phyloP scores from a whole-genome alignment of 2,113 vertebrate species.

The Spilogale gracilis region DNA sequence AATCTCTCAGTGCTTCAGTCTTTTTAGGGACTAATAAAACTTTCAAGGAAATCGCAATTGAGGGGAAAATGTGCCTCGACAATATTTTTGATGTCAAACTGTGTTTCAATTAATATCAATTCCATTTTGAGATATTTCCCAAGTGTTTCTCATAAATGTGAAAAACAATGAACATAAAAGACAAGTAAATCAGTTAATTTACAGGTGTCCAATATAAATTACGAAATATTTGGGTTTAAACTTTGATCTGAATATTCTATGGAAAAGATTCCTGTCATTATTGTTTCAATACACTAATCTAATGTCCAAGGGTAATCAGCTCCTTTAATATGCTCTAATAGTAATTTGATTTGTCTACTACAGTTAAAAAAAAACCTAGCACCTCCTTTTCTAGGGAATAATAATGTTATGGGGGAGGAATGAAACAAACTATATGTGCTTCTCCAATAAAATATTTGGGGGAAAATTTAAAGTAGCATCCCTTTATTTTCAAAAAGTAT shows the following conservation, averaged over 20 bases:
- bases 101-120: background rate
- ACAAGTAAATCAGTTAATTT: background rate
- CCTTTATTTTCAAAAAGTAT: background rate
- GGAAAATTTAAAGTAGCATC: background rate
- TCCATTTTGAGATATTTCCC: slow-evolving; percentile 13
- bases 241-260: background rate
- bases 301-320: background rate
- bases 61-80: background rate
- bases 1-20: background rate
- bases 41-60: background rate
- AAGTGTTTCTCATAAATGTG: background rate
- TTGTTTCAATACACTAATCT: background rate
- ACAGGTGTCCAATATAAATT: background rate
- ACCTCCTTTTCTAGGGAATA: background rate
- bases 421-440: background rate
- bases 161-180: slow-evolving; percentile 2
- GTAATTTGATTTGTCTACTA: background rate
- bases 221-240: slow-evolving; percentile 13
- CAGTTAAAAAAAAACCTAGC: background rate
- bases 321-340: background rate
- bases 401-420: background rate
- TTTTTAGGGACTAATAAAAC: background rate
- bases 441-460: background rate
- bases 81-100: slow-evolving; percentile 15
- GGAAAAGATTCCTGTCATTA: background rate